Base-by-base conservation (phyloP, 2,113 vertebrate genomes). In the Daboia siamensis region DNA sequence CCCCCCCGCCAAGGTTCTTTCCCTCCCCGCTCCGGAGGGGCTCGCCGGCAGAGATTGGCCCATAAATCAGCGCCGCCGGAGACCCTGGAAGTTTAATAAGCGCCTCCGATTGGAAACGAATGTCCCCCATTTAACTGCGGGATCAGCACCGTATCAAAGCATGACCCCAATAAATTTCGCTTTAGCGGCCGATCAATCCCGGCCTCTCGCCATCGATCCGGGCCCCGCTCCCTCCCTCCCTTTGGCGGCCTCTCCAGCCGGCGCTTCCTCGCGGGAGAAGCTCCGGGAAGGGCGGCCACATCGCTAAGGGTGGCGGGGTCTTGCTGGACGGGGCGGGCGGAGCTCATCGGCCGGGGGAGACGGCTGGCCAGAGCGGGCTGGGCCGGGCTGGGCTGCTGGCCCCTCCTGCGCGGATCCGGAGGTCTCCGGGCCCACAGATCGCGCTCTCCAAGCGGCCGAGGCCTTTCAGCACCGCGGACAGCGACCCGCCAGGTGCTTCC, bases 51-150 rank as follows among this genome's bases (percentile, higher is more conserved):
- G 59, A 97, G 97, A 98, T 97, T 97, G 97, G 96, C 97, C 97
- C 97, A 98, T 98, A 98, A 98, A 98, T 98, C 97, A 98, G 96
- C 95, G 91, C 96, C 97, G 96, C 95, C 97, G 97, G 97, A 98
- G 98, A 98, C 97, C 97, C 98, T 97, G 98, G 97, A 97, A 98
- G 96, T 98, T 98, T 98, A 98, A 98, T 98, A 98, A 98, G 97
- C 97, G 97, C 96, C 96, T 97, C 96, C 98, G 96, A 98, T 97
- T 97, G 98, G 98, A 97, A 98, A 97, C 96, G 98, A 98, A 98
- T 98, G 98, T 98, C 98, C 98, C 98, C 98, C 98, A 98, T 98
- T 98, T 99, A 98, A 98, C 98, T 98, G 98, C 97, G 98, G 98
- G 98, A 98, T 98, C 98, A 98, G 98, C 98, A 98, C 97, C 98